These are phyloP conservation scores for Hyperoplus immaculatus DNA, from an alignment of 2,797 vertebrate genomes.

Conservation along the genomic window DNA sequence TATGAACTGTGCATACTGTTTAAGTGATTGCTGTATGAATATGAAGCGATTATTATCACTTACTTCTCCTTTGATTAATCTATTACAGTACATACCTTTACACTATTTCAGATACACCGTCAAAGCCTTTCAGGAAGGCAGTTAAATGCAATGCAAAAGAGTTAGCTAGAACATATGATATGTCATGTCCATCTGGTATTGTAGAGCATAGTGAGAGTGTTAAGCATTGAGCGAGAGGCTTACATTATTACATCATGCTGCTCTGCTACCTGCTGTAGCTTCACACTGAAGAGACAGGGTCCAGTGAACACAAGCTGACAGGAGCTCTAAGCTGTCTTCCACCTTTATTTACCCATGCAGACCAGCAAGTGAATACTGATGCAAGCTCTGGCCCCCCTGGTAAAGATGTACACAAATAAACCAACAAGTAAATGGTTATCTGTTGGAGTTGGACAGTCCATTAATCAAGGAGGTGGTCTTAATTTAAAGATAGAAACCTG, in stretches of 20 bases:
- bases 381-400: constrained; percentile 9
- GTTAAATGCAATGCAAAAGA: constrained; percentile 17
- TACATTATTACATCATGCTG: constrained; percentile 12
- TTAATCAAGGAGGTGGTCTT: constrained; percentile 37
- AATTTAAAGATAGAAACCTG: constrained; percentile 25
- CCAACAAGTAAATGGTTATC: constrained; percentile 32
- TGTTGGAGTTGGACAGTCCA: constrained; percentile 15
- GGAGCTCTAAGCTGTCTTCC: constrained; percentile 42
- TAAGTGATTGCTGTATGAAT: too few species aligned
- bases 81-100: not conserved
- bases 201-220: constrained; percentile 1
- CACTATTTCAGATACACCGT: not conserved
- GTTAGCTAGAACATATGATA: constrained; percentile 2
- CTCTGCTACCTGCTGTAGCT: constrained; percentile 19
- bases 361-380: constrained; percentile 32
- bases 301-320: constrained; percentile 34
- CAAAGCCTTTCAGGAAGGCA: constrained; percentile 9
- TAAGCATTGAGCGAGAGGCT: not conserved
- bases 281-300: constrained; percentile 11
- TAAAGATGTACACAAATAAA: constrained; percentile 27
- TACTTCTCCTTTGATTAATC: not conserved
- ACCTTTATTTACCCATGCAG: constrained; percentile 33
- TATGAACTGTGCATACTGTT: too few species aligned
- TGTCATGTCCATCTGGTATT: constrained; percentile 1
- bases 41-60: too few species aligned